phyloP scores from a whole-genome alignment of 2,797 vertebrate genomes.

The Botia kubotai region DNA sequence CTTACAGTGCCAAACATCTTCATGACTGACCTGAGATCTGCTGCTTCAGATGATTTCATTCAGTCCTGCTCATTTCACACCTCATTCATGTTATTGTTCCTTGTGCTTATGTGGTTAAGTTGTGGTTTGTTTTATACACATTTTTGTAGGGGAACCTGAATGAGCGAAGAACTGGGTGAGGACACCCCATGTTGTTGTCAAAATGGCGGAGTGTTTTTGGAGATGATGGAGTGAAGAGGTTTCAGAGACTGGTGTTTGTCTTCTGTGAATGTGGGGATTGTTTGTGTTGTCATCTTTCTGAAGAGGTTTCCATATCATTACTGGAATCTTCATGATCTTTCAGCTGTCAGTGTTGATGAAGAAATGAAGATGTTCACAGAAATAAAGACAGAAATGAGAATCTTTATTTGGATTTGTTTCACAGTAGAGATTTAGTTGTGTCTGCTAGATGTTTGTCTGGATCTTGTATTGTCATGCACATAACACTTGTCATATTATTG shows the following conservation, averaged over 20 bases:
- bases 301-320: conserved; percentile 14
- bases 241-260: conserved; percentile 45
- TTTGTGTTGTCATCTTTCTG: conserved; percentile 34
- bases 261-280: conserved; percentile 43
- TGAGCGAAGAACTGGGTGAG: conserved; percentile 73
- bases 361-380: not conserved
- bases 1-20: conserved; percentile 15
- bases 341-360: not conserved
- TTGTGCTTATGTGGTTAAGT: conserved; percentile 73
- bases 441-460: conserved; percentile 48
- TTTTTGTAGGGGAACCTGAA: conserved; percentile 76
- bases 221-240: conserved; percentile 69
- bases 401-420: not conserved
- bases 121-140: conserved; percentile 78
- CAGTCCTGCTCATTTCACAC: not conserved
- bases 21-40: conserved; percentile 31
- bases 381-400: not conserved
- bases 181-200: conserved; percentile 79
- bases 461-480: conserved; percentile 55
- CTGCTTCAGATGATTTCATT: not conserved
- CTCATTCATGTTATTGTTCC: conserved; percentile 9
- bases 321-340: conserved; percentile 42
- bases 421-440: too few relatives aligned
- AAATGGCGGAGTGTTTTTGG: conserved; percentile 76
- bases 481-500: conserved; percentile 46